phyloP scores from a whole-genome alignment of 1,140 invertebrate species.

The Papilio polytes region DNA sequence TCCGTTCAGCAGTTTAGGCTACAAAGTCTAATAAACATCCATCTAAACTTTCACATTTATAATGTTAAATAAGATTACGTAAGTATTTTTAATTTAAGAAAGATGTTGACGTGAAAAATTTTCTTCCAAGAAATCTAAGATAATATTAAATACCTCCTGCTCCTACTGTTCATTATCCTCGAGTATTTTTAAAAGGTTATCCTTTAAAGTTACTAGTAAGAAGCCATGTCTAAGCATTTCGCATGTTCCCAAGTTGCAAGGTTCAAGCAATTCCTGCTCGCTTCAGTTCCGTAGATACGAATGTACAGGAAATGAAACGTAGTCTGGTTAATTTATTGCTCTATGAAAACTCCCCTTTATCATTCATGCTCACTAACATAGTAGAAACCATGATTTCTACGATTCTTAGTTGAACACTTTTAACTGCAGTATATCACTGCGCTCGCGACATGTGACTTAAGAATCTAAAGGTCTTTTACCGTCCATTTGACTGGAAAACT shows the following conservation, averaged over 20 bases:
- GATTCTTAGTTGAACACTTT: constrained; percentile 10
- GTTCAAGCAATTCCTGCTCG: constrained; percentile 9
- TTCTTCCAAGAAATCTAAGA: neutral
- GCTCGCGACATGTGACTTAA: neutral
- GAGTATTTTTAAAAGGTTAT: neutral
- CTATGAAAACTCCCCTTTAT: constrained; percentile 38
- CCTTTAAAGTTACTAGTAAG: neutral
- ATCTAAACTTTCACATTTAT: no score
- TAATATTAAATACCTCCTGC: no score
- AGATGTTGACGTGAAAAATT: neutral
- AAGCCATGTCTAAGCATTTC: neutral
- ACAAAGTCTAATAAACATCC: no score
- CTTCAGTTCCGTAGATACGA: constrained; percentile 36
- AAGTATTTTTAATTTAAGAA: no score
- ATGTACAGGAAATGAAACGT: constrained; percentile 39
- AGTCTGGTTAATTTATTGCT: constrained; percentile 37
- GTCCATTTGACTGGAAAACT: neutral
- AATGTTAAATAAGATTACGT: no score
- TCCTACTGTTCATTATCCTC: neutral
- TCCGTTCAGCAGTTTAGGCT: no score
- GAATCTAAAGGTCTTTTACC: neutral
- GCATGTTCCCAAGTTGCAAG: constrained; percentile 22
- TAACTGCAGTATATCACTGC: constrained; percentile 1
- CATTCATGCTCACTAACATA: constrained; percentile 32
- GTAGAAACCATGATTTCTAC: constrained; percentile 35